These are phyloP conservation scores for Cheirogaleus medius DNA, from an alignment of 2,113 vertebrate genomes.

Conservation along the genomic window DNA sequence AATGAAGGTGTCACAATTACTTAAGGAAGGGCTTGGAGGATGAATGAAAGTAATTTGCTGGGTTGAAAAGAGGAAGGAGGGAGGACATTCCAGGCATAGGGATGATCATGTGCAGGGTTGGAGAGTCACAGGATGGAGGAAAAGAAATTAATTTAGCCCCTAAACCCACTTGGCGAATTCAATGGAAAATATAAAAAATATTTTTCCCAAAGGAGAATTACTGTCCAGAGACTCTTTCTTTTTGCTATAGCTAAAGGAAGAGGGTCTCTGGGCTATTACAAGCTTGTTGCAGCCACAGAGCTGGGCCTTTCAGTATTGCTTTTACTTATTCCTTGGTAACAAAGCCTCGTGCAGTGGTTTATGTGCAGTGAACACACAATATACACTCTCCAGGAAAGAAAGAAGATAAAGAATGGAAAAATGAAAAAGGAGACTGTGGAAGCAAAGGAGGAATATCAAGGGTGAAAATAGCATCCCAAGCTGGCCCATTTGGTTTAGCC, in stretches of 20 bases:
- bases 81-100: background rate
- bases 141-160: background rate
- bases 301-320: background rate
- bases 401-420: background rate
- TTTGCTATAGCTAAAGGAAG: background rate
- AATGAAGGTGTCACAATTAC: background rate
- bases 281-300: background rate
- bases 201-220: background rate
- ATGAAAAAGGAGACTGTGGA: background rate
- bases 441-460: background rate
- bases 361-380: background rate
- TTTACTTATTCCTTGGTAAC: background rate
- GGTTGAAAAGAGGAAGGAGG: background rate
- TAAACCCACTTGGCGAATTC: conserved; percentile 31
- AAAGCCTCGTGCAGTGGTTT: background rate
- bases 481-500: background rate
- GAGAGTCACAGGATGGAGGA: background rate
- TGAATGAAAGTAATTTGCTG: background rate
- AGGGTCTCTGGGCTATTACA: background rate
- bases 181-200: background rate
- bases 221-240: background rate
- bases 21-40: background rate
- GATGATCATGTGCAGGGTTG: background rate
- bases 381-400: background rate
- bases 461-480: background rate